phyloP scores from a whole-genome alignment of 2,888 invertebrate species.

The Argyresthia goedartella region DNA sequence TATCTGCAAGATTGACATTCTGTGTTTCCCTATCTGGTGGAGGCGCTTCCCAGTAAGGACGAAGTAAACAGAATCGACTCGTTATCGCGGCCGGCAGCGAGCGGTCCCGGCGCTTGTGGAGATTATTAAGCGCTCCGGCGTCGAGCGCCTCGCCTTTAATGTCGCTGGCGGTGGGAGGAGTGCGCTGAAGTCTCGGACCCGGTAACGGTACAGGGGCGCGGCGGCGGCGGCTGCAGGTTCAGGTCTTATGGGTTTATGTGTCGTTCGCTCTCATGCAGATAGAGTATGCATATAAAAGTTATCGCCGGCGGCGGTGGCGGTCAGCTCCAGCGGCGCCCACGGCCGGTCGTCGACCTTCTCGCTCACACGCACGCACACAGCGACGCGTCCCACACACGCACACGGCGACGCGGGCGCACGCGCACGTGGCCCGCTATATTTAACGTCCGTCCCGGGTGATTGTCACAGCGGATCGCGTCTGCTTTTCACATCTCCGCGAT shows the following conservation, averaged over 20 bases:
- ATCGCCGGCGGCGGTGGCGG: neutral
- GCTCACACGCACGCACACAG: neutral
- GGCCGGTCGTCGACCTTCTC: neutral
- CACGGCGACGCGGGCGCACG: conserved; percentile 12
- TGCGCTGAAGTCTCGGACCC: neutral
- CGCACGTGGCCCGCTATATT: neutral
- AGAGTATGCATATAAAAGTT: neutral
- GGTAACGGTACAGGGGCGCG: neutral
- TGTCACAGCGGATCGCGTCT: neutral
- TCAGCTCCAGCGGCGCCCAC: neutral
- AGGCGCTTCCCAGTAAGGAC: too few species aligned
- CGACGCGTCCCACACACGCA: conserved; percentile 9
- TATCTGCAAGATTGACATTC: too few species aligned
- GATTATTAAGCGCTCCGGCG: too few species aligned
- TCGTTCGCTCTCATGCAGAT: neutral
- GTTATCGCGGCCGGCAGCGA: too few species aligned
- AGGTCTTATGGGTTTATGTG: neutral
- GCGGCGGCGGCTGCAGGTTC: neutral
- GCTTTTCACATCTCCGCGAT: neutral
- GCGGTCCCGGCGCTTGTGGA: too few species aligned
- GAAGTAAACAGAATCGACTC: too few species aligned
- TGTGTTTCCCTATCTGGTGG: too few species aligned
- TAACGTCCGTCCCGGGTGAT: neutral
- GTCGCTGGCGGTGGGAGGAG: neutral
- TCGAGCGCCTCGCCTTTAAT: too few species aligned